A percentile compares a stretch with the other conserved stretches of the same genome.
Conservation (phyloP, 2,888 invertebrate genomes). For the Stenotaenia linearis region DNA sequence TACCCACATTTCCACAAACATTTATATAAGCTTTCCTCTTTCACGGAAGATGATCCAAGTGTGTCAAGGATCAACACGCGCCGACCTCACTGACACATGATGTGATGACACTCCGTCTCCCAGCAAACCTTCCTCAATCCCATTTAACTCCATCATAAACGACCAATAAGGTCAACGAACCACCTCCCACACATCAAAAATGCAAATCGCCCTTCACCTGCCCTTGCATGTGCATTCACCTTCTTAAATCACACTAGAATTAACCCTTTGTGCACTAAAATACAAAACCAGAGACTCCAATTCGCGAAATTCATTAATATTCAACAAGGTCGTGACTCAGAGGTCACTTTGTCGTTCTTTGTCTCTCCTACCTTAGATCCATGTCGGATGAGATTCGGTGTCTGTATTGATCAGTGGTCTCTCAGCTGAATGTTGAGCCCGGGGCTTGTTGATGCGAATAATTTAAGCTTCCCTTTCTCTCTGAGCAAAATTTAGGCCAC, state of each 20-base stretch:
- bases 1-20: background rate
- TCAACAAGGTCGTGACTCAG: background rate
- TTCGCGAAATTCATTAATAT: background rate
- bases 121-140: background rate
- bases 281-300: background rate
- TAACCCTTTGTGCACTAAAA: background rate
- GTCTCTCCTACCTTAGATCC: background rate
- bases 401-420: background rate
- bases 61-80: background rate
- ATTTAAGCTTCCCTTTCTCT: background rate
- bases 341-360: background rate
- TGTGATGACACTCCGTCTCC: background rate
- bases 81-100: background rate
- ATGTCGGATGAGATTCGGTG: background rate
- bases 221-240: slow-evolving; percentile 7
- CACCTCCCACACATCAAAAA: background rate
- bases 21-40: background rate
- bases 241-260: background rate
- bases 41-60: background rate
- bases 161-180: background rate
- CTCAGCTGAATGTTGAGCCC: background rate
- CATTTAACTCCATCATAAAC: background rate
- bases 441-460: background rate
- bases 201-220: slow-evolving; percentile 1
- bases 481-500: background rate